Conservation (phyloP, 2,888 invertebrate species). For the Eurois occulta region DNA sequence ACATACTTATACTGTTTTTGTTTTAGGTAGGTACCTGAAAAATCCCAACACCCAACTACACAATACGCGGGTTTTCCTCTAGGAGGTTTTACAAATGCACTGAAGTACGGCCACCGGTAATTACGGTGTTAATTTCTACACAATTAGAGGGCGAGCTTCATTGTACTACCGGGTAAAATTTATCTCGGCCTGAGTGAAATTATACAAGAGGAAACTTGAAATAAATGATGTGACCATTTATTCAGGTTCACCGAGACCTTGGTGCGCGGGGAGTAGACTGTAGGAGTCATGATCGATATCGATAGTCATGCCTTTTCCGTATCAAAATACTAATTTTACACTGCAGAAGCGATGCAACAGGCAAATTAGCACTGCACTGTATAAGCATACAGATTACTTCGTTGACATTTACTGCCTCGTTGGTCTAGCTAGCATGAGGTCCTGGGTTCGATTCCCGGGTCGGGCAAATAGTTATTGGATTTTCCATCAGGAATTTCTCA, state of each 20-base stretch:
- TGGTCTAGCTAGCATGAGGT: background rate
- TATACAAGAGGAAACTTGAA: background rate
- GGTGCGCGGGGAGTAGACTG: background rate
- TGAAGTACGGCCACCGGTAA: conserved; percentile 16
- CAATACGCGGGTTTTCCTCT: too few relatives aligned
- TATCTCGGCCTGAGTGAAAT: background rate
- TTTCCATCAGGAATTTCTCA: too few relatives aligned
- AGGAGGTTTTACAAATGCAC: too few relatives aligned
- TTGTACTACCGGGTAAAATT: conserved; percentile 11
- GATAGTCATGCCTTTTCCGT: background rate
- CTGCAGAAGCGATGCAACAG: background rate
- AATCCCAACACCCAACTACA: too few relatives aligned
- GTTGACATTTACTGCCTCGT: background rate
- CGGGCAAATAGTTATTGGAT: background rate
- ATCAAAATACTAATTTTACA: background rate
- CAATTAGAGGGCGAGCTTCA: conserved; percentile 2
- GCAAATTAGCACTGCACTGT: background rate
- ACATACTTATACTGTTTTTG: background rate
- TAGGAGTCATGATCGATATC: background rate
- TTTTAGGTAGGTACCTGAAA: too few relatives aligned
- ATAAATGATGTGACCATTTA: background rate
- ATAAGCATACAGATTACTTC: background rate
- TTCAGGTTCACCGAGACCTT: background rate
- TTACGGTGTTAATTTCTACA: conserved; percentile 14
- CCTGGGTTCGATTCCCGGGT: background rate